Evolutionary conservation across 53 echinoderm and acorn worm species (phyloP), one percentile per base, ranked within the genome.

Genomic region (Echinometra lucunter): DNA sequence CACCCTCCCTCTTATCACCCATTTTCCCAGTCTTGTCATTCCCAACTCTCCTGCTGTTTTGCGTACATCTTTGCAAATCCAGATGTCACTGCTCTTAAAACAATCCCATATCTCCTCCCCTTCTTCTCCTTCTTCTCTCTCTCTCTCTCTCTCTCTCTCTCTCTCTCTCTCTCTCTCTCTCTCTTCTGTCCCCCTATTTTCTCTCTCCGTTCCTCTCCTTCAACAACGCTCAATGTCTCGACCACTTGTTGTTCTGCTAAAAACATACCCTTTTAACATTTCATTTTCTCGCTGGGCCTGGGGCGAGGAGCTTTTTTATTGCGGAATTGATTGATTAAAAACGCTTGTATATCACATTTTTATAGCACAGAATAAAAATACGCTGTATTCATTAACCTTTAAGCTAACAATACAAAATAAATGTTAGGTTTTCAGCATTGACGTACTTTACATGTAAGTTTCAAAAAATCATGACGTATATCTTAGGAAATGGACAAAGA

Each of bases 361-460:
- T 78, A 78, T 40, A 40, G 78, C 42, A 17, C 42, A 78, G 42
- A 78, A 18, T 78, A 42, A 18, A 40, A 3, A 78, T 40, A 13
- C 6, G 42, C 38, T 38, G 42, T 78, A 78, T 78, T 42, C 37
- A 78, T 78, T 78, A 78, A 78, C 78, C 78, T 78, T 78, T 78
- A 18, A 38, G 19, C 6, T 2, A 42, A 78, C 78, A 78, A 78
- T 78, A 42, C 78, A 78, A 42, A 9, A 15, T 69, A 69, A 32
- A 32, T 32, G 17, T 38, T 18, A 7, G 7, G 78, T 40, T 78
- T 78, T 21, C 37, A 78, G 16, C 78, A 78, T 42, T 78, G 19
- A 78, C 42, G 42, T 78, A 78, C 69, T 69, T 28, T 2, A 11
- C 30, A 69, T 34, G 3, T 6, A 78, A 42, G 78, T 18, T 17